phyloP scores from a whole-genome alignment of 2,888 invertebrate genomes.

The Lepidocyrtoides sp. region DNA sequence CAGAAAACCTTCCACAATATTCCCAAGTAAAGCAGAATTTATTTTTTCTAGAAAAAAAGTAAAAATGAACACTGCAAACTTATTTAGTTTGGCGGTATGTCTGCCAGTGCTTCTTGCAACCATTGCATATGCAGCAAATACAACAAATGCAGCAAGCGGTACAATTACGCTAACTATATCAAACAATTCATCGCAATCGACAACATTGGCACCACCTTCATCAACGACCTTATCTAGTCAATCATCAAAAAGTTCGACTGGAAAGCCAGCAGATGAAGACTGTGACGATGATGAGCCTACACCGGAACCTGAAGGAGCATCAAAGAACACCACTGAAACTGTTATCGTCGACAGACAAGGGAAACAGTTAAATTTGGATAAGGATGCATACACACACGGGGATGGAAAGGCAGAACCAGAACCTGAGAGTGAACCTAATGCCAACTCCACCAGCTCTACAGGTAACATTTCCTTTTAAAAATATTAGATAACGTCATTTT shows the following conservation, averaged over 20 bases:
- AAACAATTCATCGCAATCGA: not conserved
- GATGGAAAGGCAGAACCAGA: slow-evolving; percentile 19
- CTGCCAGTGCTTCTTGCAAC: not conserved
- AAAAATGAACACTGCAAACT: slow-evolving; percentile 37
- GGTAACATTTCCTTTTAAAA: not conserved
- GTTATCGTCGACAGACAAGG: not conserved
- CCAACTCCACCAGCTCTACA: slow-evolving; percentile 1
- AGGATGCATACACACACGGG: slow-evolving; percentile 13
- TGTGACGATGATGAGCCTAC: not conserved
- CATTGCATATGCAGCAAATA: not conserved
- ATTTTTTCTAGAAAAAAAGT: not conserved
- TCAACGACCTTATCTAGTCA: not conserved
- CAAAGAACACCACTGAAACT: not conserved
- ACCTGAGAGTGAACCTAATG: slow-evolving; percentile 11
- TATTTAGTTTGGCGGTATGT: slow-evolving; percentile 4
- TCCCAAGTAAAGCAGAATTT: not conserved
- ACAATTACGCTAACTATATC: not conserved
- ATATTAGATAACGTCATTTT: not conserved
- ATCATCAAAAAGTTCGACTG: not conserved
- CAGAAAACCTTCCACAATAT: too few relatives aligned
- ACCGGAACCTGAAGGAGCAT: slow-evolving; percentile 21
- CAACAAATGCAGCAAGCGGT: not conserved
- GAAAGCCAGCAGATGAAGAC: slow-evolving; percentile 22
- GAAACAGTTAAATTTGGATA: slow-evolving; percentile 34
- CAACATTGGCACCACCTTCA: slow-evolving; percentile 2